phyloP scores from a whole-genome alignment of 2,888 invertebrate genomes.

The Cryptus armator region DNA sequence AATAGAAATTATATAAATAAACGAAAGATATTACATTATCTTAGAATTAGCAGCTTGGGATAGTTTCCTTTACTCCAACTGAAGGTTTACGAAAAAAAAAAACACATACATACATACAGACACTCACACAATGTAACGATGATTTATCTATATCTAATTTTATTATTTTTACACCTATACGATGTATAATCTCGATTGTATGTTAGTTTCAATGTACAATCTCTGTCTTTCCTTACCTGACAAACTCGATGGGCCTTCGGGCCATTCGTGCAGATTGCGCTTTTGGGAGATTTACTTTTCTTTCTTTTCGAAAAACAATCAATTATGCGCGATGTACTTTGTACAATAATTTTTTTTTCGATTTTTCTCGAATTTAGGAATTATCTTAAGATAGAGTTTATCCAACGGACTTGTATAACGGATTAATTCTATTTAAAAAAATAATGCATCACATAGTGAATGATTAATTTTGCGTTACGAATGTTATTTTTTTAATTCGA shows the following conservation, averaged over 20 bases:
- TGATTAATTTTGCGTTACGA: slow-evolving; percentile 48
- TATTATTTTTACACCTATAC: slow-evolving; percentile 83
- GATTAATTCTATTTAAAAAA: slow-evolving; percentile 18
- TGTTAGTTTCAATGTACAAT: slow-evolving; percentile 80
- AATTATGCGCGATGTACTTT: slow-evolving; percentile 3
- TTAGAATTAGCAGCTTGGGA: slow-evolving; percentile 84
- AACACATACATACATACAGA: slow-evolving; percentile 48
- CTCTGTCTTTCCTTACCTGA: slow-evolving; percentile 77
- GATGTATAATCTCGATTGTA: slow-evolving; percentile 78
- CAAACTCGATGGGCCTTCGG: slow-evolving; percentile 74
- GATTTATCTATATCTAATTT: slow-evolving; percentile 76
- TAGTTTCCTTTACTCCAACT: slow-evolving; percentile 78
- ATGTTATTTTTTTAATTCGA: slow-evolving; percentile 27
- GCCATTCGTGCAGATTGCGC: slow-evolving; percentile 75
- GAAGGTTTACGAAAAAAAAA: slow-evolving; percentile 70
- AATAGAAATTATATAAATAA: slow-evolving; percentile 81
- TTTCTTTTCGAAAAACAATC: slow-evolving; percentile 34
- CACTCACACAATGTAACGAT: slow-evolving; percentile 49
- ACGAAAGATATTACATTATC: slow-evolving; percentile 82
- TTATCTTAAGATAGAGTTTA: slow-evolving; percentile 27
- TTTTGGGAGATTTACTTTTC: slow-evolving; percentile 72
- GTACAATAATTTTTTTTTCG: slow-evolving; percentile 22
- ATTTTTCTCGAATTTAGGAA: slow-evolving; percentile 12
- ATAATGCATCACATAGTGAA: slow-evolving; percentile 44
- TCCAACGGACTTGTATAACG: slow-evolving; percentile 28